Percentiles rank a stretch among this genome's conserved stretches.
phyloP scores from a whole-genome alignment of 2,797 vertebrate species.

The Malacoraja senta region DNA sequence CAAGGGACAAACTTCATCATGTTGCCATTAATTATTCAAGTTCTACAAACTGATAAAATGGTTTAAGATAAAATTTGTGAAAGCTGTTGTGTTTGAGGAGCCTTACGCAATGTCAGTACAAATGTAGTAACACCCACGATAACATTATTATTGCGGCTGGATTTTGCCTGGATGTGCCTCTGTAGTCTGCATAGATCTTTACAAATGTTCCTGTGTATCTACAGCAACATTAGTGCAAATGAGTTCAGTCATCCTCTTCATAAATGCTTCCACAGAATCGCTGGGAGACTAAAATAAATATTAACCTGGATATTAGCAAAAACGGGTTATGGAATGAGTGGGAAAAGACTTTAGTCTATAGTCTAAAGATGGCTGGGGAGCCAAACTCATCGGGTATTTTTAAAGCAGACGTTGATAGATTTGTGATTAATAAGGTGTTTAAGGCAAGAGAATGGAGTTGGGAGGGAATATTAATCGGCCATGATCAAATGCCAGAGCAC shows the following conservation, averaged over 20 bases:
- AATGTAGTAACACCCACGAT: not conserved
- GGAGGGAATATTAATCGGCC: too few species aligned
- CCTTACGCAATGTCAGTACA: not conserved
- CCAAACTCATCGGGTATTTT: too few species aligned
- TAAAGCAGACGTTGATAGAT: too few species aligned
- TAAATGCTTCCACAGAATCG: not conserved
- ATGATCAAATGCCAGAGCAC: too few species aligned
- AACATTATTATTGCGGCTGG: not conserved
- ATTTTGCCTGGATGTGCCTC: not conserved
- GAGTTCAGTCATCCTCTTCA: not conserved
- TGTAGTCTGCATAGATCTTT: not conserved
- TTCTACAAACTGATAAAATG: not conserved
- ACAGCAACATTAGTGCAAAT: not conserved
- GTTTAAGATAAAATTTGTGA: not conserved
- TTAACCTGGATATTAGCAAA: not conserved
- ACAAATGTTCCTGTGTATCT: not conserved
- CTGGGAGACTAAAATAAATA: not conserved
- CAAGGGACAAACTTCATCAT: not conserved
- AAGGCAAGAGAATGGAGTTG: too few species aligned
- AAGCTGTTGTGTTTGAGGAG: not conserved
- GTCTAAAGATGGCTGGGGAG: too few species aligned
- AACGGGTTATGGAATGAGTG: not conserved
- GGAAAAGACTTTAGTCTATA: too few species aligned
- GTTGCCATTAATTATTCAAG: not conserved
- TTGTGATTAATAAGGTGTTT: too few species aligned